phyloP scores from a whole-genome alignment of 2,797 vertebrate genomes.

The Megaceryle alcyon region DNA sequence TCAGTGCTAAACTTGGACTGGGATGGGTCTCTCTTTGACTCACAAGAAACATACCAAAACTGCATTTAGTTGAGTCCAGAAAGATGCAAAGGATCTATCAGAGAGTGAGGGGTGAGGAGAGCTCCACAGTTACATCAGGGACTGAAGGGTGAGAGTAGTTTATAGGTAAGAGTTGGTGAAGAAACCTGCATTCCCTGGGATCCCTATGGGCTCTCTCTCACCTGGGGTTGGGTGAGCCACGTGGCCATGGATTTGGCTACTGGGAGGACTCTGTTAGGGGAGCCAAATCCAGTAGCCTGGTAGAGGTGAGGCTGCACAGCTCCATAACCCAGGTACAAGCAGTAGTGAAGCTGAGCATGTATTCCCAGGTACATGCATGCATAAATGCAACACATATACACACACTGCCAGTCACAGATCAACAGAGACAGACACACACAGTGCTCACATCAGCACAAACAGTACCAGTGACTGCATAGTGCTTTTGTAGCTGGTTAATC shows the following conservation, averaged over 20 bases:
- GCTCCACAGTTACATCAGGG: neutral
- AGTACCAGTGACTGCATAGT: accelerated
- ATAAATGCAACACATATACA: accelerated
- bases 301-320: neutral
- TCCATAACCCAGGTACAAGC: neutral
- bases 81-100: neutral
- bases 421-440: accelerated
- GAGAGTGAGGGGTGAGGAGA: neutral
- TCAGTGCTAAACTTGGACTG: neutral
- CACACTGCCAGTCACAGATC: neutral
- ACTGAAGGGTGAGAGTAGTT: too few species aligned
- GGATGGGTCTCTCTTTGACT: neutral
- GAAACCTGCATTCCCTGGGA: accelerated
- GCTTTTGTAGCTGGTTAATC: neutral
- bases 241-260: accelerated
- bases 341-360: neutral
- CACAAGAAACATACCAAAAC: neutral
- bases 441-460: neutral
- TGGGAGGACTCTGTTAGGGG: neutral
- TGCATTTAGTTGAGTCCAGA: neutral
- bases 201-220: accelerated
- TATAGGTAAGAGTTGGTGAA: neutral
- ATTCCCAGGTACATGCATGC: neutral
- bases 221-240: accelerated
- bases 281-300: neutral